Conservation (phyloP, 2,888 invertebrate species). For the Tanypteryx hageni region DNA sequence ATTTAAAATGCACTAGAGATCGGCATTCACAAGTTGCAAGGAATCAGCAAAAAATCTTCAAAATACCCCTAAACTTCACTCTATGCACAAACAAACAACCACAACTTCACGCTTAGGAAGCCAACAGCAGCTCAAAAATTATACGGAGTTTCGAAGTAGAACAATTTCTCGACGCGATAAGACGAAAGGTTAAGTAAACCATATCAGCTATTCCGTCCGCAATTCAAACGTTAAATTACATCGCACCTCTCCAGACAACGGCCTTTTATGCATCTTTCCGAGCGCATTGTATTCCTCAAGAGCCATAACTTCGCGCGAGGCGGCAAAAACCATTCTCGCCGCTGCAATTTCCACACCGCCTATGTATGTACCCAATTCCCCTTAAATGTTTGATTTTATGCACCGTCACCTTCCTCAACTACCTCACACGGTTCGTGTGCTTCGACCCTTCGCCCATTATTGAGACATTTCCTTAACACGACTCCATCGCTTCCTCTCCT, state of each 20-base stretch:
- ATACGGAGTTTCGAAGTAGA: not conserved
- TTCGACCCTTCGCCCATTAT: not conserved
- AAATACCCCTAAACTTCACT: too few species aligned
- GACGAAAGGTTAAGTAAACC: not conserved
- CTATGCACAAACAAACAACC: too few species aligned
- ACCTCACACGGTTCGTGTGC: not conserved
- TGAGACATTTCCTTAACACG: constrained; percentile 1
- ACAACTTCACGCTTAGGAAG: not conserved
- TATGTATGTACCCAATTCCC: not conserved
- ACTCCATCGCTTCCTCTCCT: not conserved
- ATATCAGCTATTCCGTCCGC: not conserved
- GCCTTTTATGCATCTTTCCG: not conserved
- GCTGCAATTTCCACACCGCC: not conserved
- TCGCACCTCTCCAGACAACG: not conserved
- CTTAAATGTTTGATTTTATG: constrained; percentile 32
- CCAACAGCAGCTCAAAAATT: not conserved
- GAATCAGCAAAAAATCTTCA: too few species aligned
- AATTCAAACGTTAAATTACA: not conserved
- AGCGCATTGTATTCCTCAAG: not conserved
- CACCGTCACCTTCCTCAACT: not conserved
- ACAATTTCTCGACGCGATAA: not conserved
- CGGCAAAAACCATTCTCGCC: not conserved
- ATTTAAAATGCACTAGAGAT: too few species aligned
- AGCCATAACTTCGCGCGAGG: not conserved
- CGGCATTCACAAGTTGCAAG: too few species aligned